Evolutionary conservation across 2,888 invertebrate species (phyloP), one percentile per base, ranked within the genome.

Genomic region (Phyto melanocephala): DNA sequence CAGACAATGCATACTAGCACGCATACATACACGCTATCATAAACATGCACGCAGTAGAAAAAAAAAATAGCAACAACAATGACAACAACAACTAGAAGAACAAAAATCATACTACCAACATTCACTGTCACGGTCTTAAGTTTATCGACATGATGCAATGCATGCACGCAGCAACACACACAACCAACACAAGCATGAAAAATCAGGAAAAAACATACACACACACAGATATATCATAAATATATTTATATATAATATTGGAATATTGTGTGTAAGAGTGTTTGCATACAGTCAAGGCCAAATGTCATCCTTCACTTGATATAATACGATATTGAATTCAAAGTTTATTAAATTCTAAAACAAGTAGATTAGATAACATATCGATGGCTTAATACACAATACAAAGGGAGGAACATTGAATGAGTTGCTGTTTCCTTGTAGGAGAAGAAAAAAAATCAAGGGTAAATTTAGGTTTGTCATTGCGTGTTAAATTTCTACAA

Each of bases 91-190:
- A 60, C 13, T 40, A 71, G 11, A 45, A 47, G 20, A 71, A 67
- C 50, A 58, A 62, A 33, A 60, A 67, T 74, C 47, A 35, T 60
- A 58, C 58, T 17, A 40, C 37, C 62, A 70, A 54, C 60, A 81
- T 67, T 81, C 76, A 81, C 60, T 81, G 77, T 77, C 81, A 81
- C 62, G 81, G 77, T 54, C 81, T 77, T 67, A 81, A 77, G 76
- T 81, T 77, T 81, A 81, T 81, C 76, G 76, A 77, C 71, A 71
- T 62, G 58, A 42, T 58, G 65, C 76, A 65, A 56, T 75, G 24
- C 52, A 56, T 42, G 62, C 54, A 54, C 6, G 62, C 37, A 54
- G 33, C 62, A 52, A 67, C 60, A 13, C 7, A 40, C 20, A 42
- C 22, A 52, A 22, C 22, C 22, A 20, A 52, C 33, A 40, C 22